Base-by-base conservation (phyloP, 1,140 invertebrate species). In the Leptonema lineaticorne region DNA sequence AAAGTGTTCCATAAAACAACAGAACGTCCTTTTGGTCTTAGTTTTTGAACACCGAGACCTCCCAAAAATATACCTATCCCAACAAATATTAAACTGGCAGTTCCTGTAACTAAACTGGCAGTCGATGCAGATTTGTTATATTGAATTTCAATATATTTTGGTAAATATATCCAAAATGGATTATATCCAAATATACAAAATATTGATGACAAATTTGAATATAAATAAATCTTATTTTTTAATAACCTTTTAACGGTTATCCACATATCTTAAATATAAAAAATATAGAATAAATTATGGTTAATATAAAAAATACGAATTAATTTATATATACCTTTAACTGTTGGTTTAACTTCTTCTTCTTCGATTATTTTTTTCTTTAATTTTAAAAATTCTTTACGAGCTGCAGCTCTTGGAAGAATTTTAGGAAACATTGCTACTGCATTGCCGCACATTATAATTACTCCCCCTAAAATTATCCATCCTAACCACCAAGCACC, bases 401-500 rank as follows among this genome's bases (percentile, higher is more conserved):
- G 76, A 0, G 85, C 82, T 1, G 83, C 83, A 0, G 87, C 85
- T 27, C 86, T 76, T 0, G 88, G 87, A 29, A 89, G 73, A 1
- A 85, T 84, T 73, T 87, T 87, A 7, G 88, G 88, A 69, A 90
- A 89, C 30, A 89, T 78, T 0, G 85, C 83, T 1, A 90, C 78
- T n/a, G 88, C 76, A 6, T 84, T 82, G 0, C 86, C 83, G 26
- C 87, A 86, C 16, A 88, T 60, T 20, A 87, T 81, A 0, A 90
- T 79, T 1, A 88, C 73, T 0, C 83, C 74, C n/a, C 86, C 89
- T 62, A 90, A 79, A 9, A 90, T 83, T 26, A 91, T 84, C 90
- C 84, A 92, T 27, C 92, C 92, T 30, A 91, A 70, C 90, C 90
- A 92, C 90, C 90, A 92, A n/a, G 90, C 89, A 1, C 90, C 90